Conservation (phyloP, 2,113 vertebrate species). For the Hypomesus transpacificus region DNA sequence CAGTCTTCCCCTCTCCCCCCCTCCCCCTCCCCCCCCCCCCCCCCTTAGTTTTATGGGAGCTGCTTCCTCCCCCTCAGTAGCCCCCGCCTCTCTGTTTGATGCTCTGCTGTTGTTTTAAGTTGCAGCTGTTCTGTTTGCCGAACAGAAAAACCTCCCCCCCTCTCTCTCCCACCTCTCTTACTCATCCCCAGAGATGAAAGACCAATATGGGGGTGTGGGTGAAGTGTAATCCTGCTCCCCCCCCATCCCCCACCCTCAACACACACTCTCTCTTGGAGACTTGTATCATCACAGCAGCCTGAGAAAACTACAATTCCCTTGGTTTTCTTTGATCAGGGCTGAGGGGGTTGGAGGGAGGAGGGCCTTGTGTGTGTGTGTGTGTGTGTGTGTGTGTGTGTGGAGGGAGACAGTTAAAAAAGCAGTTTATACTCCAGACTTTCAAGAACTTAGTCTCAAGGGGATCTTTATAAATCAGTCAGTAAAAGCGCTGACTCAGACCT, state of each 20-base stretch:
- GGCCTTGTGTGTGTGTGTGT: slow-evolving; percentile 16
- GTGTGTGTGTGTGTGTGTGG: slow-evolving; percentile 20
- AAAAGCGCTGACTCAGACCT: no score
- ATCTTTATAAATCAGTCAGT: no score
- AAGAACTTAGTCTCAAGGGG: slow-evolving; percentile 21
- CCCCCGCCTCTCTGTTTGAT: slow-evolving; percentile 51
- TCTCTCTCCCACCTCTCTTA: slow-evolving; percentile 41
- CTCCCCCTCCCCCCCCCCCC: no score
- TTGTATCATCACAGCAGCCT: slow-evolving; percentile 57
- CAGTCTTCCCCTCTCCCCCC: slow-evolving; percentile 32
- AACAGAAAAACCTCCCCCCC: slow-evolving; percentile 39
- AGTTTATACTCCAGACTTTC: slow-evolving; percentile 34
- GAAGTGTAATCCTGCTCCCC: slow-evolving; percentile 55
- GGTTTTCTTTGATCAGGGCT: slow-evolving; percentile 60
- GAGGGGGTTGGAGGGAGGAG: slow-evolving; percentile 1
- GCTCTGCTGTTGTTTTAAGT: slow-evolving; percentile 65
- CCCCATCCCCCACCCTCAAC: slow-evolving; percentile 5
- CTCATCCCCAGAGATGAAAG: slow-evolving; percentile 68
- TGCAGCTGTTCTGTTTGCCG: slow-evolving; percentile 66
- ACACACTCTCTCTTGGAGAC: slow-evolving; percentile 21
- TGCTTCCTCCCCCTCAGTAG: slow-evolving; percentile 38
- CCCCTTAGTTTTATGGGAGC: slow-evolving; percentile 46
- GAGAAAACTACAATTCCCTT: slow-evolving; percentile 68
- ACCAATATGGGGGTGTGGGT: slow-evolving; percentile 48
- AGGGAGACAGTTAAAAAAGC: slow-evolving; percentile 44